A percentile compares a stretch with the other conserved stretches of the same genome.
These are phyloP conservation scores for Trissolcus brochymenae DNA, from an alignment of 2,888 invertebrate genomes.

Conservation along the genomic window DNA sequence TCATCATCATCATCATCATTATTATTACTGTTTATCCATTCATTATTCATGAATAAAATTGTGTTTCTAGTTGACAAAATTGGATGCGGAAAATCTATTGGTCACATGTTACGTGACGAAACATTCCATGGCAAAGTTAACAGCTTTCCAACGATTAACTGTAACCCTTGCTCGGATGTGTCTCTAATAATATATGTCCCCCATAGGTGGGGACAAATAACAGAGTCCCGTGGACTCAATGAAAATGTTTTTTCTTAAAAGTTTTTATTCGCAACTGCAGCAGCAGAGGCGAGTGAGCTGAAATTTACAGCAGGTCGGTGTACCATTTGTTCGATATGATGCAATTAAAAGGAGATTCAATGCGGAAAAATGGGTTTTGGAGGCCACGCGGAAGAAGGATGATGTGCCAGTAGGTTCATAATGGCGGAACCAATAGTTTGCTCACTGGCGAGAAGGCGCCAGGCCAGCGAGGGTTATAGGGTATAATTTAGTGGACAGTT, in stretches of 20 bases:
- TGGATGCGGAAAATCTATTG: conserved; percentile 21
- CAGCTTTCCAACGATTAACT: conserved; percentile 75
- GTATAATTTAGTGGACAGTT: conserved; percentile 81
- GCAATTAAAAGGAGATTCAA: conserved; percentile 35
- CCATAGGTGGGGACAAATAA: conserved; percentile 70
- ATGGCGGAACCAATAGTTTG: conserved; percentile 71
- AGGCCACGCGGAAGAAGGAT: conserved; percentile 47
- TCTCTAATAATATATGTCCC: conserved; percentile 69
- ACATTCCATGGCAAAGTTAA: conserved; percentile 74
- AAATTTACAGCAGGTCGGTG: background rate
- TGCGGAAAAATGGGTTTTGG: conserved; percentile 24
- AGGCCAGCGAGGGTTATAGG: conserved; percentile 69
- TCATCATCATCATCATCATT: conserved; percentile 18
- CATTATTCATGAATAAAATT: conserved; percentile 7
- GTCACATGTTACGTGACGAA: conserved; percentile 73
- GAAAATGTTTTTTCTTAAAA: conserved; percentile 8
- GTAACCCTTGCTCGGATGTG: conserved; percentile 62
- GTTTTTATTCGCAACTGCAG: background rate
- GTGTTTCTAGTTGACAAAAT: background rate
- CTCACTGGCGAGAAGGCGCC: conserved; percentile 69
- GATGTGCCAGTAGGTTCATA: conserved; percentile 42
- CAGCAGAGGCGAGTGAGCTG: background rate
- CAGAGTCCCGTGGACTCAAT: conserved; percentile 60
- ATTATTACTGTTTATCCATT: conserved; percentile 11
- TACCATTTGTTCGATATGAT: conserved; percentile 16